Evolutionary conservation across 2,888 invertebrate genomes (phyloP).

Genomic region (Melieria omissa): DNA sequence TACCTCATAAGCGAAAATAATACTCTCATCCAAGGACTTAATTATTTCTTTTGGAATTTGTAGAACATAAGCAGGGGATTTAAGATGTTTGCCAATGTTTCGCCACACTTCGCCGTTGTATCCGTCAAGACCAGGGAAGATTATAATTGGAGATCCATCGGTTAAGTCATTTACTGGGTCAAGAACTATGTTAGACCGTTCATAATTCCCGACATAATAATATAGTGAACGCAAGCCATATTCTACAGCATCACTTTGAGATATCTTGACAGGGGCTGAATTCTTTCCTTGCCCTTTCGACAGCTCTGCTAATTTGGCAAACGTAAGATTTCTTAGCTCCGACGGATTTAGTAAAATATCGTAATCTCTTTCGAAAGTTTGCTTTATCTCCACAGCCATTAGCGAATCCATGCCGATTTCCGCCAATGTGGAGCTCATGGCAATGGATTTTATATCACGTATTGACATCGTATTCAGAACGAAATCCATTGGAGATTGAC

Average conservation of each 20-base stretch:
- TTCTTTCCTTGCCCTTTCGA: background rate
- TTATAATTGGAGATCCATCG: slow-evolving; percentile 28
- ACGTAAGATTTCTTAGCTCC: slow-evolving; percentile 75
- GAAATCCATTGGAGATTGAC: slow-evolving; percentile 76
- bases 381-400: slow-evolving; percentile 95
- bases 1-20: slow-evolving; percentile 22
- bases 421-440: slow-evolving; percentile 77
- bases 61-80: slow-evolving; percentile 28
- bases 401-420: slow-evolving; percentile 96
- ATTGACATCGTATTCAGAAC: slow-evolving; percentile 76
- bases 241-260: background rate
- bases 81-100: slow-evolving; percentile 15
- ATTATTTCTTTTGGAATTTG: slow-evolving; percentile 19
- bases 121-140: slow-evolving; percentile 37
- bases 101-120: slow-evolving; percentile 27
- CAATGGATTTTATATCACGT: slow-evolving; percentile 75
- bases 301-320: slow-evolving; percentile 67
- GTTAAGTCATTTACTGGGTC: slow-evolving; percentile 23
- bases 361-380: slow-evolving; percentile 86
- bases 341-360: slow-evolving; percentile 70
- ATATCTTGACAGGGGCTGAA: background rate
- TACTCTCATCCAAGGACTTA: slow-evolving; percentile 5
- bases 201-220: background rate
- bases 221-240: background rate
- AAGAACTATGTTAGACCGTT: slow-evolving; percentile 1